A percentile compares a stretch with the other conserved stretches of the same genome.
These are phyloP conservation scores for Leucoma salicis DNA, from an alignment of 2,888 invertebrate species.

Conservation along the genomic window DNA sequence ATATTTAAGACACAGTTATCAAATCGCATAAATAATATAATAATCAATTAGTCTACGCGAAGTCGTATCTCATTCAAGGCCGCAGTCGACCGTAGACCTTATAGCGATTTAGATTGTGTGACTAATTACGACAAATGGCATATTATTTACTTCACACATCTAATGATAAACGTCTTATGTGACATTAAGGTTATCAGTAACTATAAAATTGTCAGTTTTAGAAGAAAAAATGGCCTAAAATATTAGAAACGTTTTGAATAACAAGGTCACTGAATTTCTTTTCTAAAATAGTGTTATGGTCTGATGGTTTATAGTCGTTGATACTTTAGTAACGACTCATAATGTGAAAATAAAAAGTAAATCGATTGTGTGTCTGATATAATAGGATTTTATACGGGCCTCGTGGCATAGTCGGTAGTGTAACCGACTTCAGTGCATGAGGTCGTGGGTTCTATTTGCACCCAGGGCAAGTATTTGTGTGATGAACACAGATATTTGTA, in stretches of 20 bases:
- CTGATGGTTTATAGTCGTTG: too few species aligned
- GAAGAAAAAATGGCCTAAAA: neutral
- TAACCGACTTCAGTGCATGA: too few species aligned
- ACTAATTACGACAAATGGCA: conserved; percentile 60
- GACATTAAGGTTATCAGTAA: conserved; percentile 27
- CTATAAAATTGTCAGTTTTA: neutral
- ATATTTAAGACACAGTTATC: conserved; percentile 26
- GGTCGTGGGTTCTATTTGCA: too few species aligned
- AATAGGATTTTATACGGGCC: too few species aligned
- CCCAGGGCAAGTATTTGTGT: too few species aligned
- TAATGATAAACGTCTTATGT: conserved; percentile 24
- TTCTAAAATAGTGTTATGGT: too few species aligned
- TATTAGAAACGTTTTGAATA: neutral
- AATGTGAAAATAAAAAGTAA: too few species aligned
- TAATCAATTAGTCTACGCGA: conserved; percentile 32
- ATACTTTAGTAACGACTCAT: too few species aligned
- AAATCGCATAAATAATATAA: conserved; percentile 20
- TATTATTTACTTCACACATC: conserved; percentile 35
- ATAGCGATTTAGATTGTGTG: conserved; percentile 42
- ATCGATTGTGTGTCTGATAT: too few species aligned
- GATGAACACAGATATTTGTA: too few species aligned
- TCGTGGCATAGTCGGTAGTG: too few species aligned
- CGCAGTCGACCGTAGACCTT: too few species aligned
- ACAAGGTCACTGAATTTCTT: neutral
- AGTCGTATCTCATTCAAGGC: conserved; percentile 45